phyloP scores from a whole-genome alignment of 2,888 invertebrate species.

The Erebia palarica region DNA sequence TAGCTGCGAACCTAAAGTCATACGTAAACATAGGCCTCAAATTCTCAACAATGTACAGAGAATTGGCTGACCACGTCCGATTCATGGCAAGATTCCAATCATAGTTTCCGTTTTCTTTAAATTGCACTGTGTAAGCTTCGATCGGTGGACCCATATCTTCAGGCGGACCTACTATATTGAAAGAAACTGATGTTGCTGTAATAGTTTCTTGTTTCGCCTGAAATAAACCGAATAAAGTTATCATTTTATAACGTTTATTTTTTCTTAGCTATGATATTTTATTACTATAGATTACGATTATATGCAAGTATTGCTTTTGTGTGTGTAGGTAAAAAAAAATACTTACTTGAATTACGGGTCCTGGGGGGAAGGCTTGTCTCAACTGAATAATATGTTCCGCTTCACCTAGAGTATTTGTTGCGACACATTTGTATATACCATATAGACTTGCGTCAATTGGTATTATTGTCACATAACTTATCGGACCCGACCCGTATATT shows the following conservation, averaged over 20 bases:
- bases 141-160: constrained; percentile 90
- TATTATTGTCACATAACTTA: constrained; percentile 86
- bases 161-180: constrained; percentile 88
- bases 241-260: no score
- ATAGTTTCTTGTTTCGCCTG: constrained; percentile 86
- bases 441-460: constrained; percentile 86
- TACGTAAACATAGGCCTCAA: constrained; percentile 90
- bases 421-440: constrained; percentile 90
- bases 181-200: constrained; percentile 93
- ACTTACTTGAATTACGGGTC: constrained; percentile 80
- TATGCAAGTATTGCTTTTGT: neutral
- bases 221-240: constrained; percentile 25
- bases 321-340: neutral
- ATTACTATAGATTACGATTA: neutral
- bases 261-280: no score
- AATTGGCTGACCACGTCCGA: constrained; percentile 90
- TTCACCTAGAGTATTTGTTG: constrained; percentile 88
- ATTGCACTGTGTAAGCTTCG: constrained; percentile 88
- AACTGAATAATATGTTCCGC: constrained; percentile 86
- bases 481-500: constrained; percentile 86
- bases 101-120: constrained; percentile 85
- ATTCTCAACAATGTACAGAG: constrained; percentile 91
- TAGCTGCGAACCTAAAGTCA: constrained; percentile 92
- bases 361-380: constrained; percentile 88
- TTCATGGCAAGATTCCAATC: constrained; percentile 87